Evolutionary conservation across 2,888 invertebrate species (phyloP).

Genomic region (Silvanus unidentatus): DNA sequence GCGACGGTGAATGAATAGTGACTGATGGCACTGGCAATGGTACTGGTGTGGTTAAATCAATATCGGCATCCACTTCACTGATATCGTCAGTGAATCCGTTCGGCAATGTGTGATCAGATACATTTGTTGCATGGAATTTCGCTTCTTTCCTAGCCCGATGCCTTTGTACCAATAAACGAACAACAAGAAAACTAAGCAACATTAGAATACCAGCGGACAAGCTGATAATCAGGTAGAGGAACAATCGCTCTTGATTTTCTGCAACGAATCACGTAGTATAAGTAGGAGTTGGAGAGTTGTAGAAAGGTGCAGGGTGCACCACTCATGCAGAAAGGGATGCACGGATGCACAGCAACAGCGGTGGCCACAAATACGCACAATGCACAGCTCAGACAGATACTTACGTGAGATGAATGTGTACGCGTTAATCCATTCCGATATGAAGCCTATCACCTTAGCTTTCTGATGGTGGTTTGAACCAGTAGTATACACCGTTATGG

Average conservation of each 20-base stretch:
- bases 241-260: constrained; percentile 75
- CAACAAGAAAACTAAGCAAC: constrained; percentile 65
- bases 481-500: constrained; percentile 46
- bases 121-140: constrained; percentile 62
- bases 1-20: constrained; percentile 48
- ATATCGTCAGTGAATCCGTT: constrained; percentile 83
- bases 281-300: constrained; percentile 4
- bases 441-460: constrained; percentile 56
- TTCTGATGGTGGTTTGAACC: constrained; percentile 34
- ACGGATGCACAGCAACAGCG: constrained; percentile 25
- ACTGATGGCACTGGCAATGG: constrained; percentile 53
- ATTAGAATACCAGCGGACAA: constrained; percentile 66
- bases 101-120: constrained; percentile 69
- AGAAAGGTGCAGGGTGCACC: constrained; percentile 10
- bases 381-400: constrained; percentile 38
- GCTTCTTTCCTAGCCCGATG: constrained; percentile 57
- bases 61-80: constrained; percentile 77
- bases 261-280: constrained; percentile 29
- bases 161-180: constrained; percentile 63
- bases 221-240: constrained; percentile 76
- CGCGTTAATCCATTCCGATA: constrained; percentile 65
- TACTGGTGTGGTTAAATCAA: constrained; percentile 65
- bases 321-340: constrained; percentile 15
- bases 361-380: constrained; percentile 18
- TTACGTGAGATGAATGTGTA: constrained; percentile 65